Evolutionary conservation across 2,888 invertebrate species (phyloP).

Genomic region (Trissolcus brochymenae): DNA sequence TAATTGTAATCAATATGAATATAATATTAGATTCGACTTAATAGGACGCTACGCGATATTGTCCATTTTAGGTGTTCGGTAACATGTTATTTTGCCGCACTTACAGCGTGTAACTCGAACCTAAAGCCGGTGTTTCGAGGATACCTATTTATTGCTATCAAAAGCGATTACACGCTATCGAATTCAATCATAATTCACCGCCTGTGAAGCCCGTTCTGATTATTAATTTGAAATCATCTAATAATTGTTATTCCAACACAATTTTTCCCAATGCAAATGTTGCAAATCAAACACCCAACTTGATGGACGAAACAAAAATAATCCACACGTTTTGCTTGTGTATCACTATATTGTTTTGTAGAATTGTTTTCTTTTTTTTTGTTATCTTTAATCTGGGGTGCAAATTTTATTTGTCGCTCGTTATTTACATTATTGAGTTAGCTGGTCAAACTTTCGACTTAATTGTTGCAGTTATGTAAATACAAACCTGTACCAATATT

Average conservation of each 20-base stretch:
- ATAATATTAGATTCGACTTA: conserved; percentile 31
- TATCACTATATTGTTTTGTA: too few relatives aligned
- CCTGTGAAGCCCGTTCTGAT: background rate
- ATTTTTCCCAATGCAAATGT: background rate
- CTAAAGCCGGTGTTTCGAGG: conserved; percentile 25
- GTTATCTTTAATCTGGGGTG: conserved; percentile 3
- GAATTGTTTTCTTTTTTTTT: background rate
- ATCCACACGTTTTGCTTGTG: too few relatives aligned
- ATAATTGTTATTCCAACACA: background rate
- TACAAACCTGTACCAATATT: conserved; percentile 22
- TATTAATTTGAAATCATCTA: conserved; percentile 11
- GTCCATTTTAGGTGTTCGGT: conserved; percentile 34
- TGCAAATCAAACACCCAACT: background rate
- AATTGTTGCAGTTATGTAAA: conserved; percentile 26
- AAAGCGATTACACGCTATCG: conserved; percentile 41
- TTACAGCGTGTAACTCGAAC: conserved; percentile 24
- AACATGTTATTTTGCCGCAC: conserved; percentile 39
- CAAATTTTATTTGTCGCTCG: too few relatives aligned
- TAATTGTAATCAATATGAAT: conserved; percentile 43
- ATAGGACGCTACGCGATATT: conserved; percentile 36
- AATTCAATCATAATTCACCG: conserved; percentile 29
- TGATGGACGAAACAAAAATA: too few relatives aligned
- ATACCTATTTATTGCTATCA: conserved; percentile 42
- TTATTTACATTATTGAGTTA: conserved; percentile 20
- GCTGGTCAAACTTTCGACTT: conserved; percentile 17